Evolutionary conservation across 2,888 invertebrate genomes (phyloP).

Genomic region (Glyphotaelius pellucidus): DNA sequence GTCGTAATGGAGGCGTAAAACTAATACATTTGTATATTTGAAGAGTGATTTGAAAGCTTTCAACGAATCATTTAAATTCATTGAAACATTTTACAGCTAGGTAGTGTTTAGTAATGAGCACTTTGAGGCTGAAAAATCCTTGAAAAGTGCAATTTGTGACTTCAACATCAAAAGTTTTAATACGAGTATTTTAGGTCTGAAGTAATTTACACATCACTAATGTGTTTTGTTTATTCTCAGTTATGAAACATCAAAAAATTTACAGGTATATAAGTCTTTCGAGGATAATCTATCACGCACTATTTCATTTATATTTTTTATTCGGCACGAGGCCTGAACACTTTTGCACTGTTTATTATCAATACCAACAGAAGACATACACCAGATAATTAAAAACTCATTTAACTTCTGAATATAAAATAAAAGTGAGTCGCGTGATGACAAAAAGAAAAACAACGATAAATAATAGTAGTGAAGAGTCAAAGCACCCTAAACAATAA

Average conservation of each 20-base stretch:
- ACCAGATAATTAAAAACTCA: conserved; percentile 15
- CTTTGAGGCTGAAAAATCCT: background rate
- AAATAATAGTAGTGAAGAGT: background rate
- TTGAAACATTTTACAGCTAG: background rate
- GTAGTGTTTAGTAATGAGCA: background rate
- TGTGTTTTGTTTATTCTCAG: no score
- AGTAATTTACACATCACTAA: background rate
- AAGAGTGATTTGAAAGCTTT: background rate
- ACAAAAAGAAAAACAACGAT: background rate
- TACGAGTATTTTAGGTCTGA: no score
- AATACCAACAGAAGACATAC: background rate
- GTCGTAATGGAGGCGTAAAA: background rate
- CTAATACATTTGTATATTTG: background rate
- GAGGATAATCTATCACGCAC: background rate
- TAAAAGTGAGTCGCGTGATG: background rate
- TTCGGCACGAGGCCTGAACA: background rate
- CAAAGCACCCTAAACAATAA: no score
- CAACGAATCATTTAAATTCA: background rate
- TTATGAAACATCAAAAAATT: background rate
- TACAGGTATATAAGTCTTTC: background rate
- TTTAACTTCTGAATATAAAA: background rate
- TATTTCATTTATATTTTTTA: background rate
- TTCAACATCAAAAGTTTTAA: background rate
- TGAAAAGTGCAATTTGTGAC: no score
- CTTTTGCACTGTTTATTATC: background rate